Percentiles rank a stretch among this genome's conserved stretches.
phyloP scores from a whole-genome alignment of 2,113 vertebrate species.

The Poeciliopsis occidentalis region DNA sequence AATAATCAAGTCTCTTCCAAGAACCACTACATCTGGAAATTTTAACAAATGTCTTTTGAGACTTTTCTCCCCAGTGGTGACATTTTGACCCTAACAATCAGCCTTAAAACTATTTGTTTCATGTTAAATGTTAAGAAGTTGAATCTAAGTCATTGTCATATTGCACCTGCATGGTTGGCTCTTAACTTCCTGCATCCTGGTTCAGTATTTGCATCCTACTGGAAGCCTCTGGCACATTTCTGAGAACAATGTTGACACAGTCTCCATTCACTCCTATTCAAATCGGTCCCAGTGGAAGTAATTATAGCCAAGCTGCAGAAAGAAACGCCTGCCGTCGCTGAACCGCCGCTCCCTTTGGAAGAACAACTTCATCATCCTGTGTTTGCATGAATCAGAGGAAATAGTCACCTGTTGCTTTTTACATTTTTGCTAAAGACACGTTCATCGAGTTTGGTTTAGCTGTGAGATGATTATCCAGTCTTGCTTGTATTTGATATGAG shows the following conservation, averaged over 20 bases:
- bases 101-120: not conserved
- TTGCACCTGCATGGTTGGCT: not conserved
- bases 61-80: not conserved
- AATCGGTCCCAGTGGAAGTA: not conserved
- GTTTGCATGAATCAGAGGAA: constrained; percentile 9
- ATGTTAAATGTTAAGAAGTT: not conserved
- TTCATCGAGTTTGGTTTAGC: not conserved
- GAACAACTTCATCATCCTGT: not conserved
- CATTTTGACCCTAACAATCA: not conserved
- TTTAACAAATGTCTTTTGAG: not conserved
- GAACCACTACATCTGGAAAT: not conserved
- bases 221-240: not conserved
- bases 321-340: not conserved
- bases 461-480: not conserved
- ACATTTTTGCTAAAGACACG: not conserved
- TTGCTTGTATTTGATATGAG: not conserved
- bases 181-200: constrained; percentile 21
- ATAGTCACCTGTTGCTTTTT: not conserved
- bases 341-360: not conserved
- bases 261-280: constrained; percentile 24
- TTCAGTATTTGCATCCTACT: constrained; percentile 49
- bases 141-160: not conserved
- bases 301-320: not conserved
- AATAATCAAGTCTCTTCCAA: not conserved
- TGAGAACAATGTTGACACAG: constrained; percentile 10